These are phyloP conservation scores for Caenorhabditis remanei DNA, from an alignment of 1,140 invertebrate species.

Conservation along the genomic window DNA sequence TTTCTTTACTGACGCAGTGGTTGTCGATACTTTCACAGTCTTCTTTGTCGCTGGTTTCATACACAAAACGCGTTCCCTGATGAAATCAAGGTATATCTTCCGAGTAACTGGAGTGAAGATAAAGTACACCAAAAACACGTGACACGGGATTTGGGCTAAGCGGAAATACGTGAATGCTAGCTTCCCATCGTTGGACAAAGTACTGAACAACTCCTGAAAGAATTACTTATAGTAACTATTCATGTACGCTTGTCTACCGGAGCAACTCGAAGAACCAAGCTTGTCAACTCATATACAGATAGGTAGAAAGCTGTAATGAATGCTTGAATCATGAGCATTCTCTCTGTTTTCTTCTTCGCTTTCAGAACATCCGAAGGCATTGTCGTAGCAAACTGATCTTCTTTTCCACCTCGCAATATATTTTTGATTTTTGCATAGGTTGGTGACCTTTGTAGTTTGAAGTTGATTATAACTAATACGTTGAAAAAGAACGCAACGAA, in stretches of 20 bases:
- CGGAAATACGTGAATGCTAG: slow-evolving; percentile 41
- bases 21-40: slow-evolving; percentile 31
- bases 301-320: slow-evolving; percentile 39
- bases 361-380: slow-evolving; percentile 35
- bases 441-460: slow-evolving; percentile 37
- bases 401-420: slow-evolving; percentile 21
- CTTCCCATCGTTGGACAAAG: slow-evolving; percentile 3
- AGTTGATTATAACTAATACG: slow-evolving; percentile 24
- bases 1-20: slow-evolving; percentile 2
- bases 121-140: slow-evolving; percentile 25
- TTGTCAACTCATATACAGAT: slow-evolving; percentile 32
- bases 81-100: slow-evolving; percentile 33
- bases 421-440: slow-evolving; percentile 37
- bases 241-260: neutral
- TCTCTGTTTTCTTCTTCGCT: slow-evolving; percentile 35
- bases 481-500: slow-evolving; percentile 42
- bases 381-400: neutral
- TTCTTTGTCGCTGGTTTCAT: slow-evolving; percentile 26
- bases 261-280: slow-evolving; percentile 9
- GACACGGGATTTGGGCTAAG: slow-evolving; percentile 15
- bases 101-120: slow-evolving; percentile 26
- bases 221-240: no score
- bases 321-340: slow-evolving; percentile 38
- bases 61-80: neutral
- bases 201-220: slow-evolving; percentile 18